Conservation (phyloP, 2,113 vertebrate species). For the Triplophysa tibetana region DNA sequence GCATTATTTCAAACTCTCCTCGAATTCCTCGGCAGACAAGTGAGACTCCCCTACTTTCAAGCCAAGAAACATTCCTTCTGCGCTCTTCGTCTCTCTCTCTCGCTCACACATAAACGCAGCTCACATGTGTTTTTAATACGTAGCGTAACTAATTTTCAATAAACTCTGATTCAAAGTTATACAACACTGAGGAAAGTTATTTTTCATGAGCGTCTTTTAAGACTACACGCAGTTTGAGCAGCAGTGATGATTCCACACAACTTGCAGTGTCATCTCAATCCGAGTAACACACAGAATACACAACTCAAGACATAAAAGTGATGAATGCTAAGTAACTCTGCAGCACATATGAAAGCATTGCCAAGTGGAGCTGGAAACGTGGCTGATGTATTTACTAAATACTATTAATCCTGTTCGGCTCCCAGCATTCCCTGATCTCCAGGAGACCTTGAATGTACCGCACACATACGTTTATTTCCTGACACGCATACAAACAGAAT, state of each 20-base stretch:
- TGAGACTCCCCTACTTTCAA: conserved; percentile 50
- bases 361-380: conserved; percentile 66
- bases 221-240: not conserved
- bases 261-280: conserved; percentile 1
- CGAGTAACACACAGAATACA: conserved; percentile 32
- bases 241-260: not conserved
- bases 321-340: conserved; percentile 70
- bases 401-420: conserved; percentile 69
- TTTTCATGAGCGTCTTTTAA: conserved; percentile 2
- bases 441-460: conserved; percentile 44
- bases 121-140: conserved; percentile 34
- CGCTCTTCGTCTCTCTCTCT: conserved; percentile 47
- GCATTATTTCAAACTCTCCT: conserved; percentile 62
- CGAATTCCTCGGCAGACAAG: conserved; percentile 65
- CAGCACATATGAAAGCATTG: conserved; percentile 66
- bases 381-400: conserved; percentile 74
- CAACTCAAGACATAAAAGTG: conserved; percentile 69
- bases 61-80: conserved; percentile 52
- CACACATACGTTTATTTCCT: conserved; percentile 11
- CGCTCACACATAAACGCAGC: not conserved
- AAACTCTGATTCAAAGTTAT: conserved; percentile 11
- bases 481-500: conserved; percentile 1
- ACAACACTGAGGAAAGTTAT: not conserved
- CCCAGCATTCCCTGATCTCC: conserved; percentile 48
- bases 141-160: conserved; percentile 21